These are phyloP conservation scores for Dryobota labecula DNA, from an alignment of 2,888 invertebrate genomes.

Conservation along the genomic window DNA sequence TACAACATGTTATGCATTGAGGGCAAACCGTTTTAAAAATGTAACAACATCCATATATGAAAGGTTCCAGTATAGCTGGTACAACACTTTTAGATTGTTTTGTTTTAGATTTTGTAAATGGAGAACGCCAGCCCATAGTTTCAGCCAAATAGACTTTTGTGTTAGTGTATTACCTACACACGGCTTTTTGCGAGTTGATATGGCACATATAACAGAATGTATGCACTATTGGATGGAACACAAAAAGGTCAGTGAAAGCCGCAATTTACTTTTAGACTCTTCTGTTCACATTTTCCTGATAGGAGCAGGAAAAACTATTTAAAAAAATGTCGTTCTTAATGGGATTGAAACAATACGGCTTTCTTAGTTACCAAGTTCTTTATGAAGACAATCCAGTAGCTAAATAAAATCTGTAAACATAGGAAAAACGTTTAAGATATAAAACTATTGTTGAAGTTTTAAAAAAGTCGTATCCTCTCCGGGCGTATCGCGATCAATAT, in stretches of 20 bases:
- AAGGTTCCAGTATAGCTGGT: conserved; percentile 42
- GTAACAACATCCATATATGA: conserved; percentile 48
- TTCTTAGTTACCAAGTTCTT: neutral
- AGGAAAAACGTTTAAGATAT: conserved; percentile 30
- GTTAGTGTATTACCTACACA: conserved; percentile 43
- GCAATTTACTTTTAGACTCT: conserved; percentile 4
- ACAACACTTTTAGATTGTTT: conserved; percentile 51
- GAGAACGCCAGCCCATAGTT: conserved; percentile 46
- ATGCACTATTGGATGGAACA: conserved; percentile 9
- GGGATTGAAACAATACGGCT: neutral
- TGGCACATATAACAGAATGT: conserved; percentile 24
- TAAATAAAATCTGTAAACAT: conserved; percentile 28
- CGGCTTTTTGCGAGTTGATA: conserved; percentile 26
- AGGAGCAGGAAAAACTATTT: neutral
- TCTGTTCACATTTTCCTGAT: conserved; percentile 5
- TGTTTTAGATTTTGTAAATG: conserved; percentile 58
- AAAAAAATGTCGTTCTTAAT: neutral
- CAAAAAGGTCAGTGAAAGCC: neutral
- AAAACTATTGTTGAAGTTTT: conserved; percentile 57
- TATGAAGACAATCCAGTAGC: conserved; percentile 4
- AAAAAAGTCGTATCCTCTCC: conserved; percentile 63
- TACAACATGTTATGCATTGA: conserved; percentile 28
- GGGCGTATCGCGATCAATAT: conserved; percentile 76
- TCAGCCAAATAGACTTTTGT: conserved; percentile 57
- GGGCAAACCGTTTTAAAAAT: conserved; percentile 54